phyloP scores from a whole-genome alignment of 2,113 vertebrate species.

The Sebastes schlegelii region DNA sequence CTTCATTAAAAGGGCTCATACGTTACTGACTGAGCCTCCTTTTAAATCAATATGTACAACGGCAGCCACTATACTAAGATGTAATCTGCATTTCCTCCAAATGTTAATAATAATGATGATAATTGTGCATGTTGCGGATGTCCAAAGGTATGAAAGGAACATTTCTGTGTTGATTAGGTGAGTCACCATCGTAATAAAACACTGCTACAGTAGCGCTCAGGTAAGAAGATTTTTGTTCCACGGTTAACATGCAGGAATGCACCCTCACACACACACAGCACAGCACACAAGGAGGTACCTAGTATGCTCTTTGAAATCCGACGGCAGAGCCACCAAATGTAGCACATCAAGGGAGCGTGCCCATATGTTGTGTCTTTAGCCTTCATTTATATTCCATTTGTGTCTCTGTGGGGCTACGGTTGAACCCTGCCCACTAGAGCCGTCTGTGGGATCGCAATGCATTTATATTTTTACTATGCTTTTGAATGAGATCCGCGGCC shows the following conservation, averaged over 20 bases:
- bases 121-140: conserved; percentile 26
- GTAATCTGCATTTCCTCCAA: conserved; percentile 37
- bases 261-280: conserved; percentile 13
- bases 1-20: conserved; percentile 37
- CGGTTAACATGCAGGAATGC: conserved; percentile 41
- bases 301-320: conserved; percentile 75
- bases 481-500: conserved; percentile 32
- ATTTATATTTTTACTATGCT: conserved; percentile 42
- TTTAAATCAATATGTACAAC: conserved; percentile 43
- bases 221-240: conserved; percentile 42
- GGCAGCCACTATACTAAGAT: conserved; percentile 56
- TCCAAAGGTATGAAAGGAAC: conserved; percentile 61
- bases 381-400: conserved; percentile 75
- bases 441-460: conserved; percentile 17
- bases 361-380: conserved; percentile 76
- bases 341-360: conserved; percentile 71
- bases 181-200: conserved; percentile 42
- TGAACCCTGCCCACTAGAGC: conserved; percentile 56
- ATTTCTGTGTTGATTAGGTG: conserved; percentile 45
- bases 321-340: conserved; percentile 60
- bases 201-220: conserved; percentile 25
- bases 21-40: conserved; percentile 25
- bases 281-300: conserved; percentile 55
- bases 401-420: conserved; percentile 63
- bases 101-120: conserved; percentile 56